These are phyloP conservation scores for Ariopsis seemanni DNA, from an alignment of 2,113 vertebrate species.

Conservation along the genomic window DNA sequence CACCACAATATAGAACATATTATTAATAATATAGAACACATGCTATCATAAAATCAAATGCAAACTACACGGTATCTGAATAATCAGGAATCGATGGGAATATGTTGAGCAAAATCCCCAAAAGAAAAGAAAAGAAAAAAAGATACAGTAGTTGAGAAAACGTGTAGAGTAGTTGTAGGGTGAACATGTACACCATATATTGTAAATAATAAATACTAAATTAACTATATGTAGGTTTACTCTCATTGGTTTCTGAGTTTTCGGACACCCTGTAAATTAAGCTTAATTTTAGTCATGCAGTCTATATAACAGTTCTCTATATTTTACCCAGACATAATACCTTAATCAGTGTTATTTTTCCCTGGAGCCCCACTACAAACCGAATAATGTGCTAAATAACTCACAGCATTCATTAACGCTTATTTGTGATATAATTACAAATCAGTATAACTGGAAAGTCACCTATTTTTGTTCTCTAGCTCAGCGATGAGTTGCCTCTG, in stretches of 20 bases:
- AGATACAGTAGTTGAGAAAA: not conserved
- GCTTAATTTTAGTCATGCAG: not conserved
- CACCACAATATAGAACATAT: not conserved
- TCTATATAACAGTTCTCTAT: not conserved
- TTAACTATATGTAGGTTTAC: not conserved
- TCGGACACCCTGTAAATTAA: not conserved
- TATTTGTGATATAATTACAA: not conserved
- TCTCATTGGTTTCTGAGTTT: not conserved
- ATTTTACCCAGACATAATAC: not conserved
- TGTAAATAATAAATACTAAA: not conserved
- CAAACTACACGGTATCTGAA: not conserved
- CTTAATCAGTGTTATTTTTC: not conserved
- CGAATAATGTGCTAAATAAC: not conserved
- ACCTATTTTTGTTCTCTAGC: slow-evolving; percentile 98
- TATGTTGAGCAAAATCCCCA: not conserved
- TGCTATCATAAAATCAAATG: not conserved
- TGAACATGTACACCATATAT: not conserved
- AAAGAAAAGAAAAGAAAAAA: not conserved
- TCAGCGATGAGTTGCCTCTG: slow-evolving; percentile 95
- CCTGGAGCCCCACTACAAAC: not conserved
- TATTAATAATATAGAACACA: not conserved
- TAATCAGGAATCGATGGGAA: not conserved
- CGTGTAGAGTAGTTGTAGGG: not conserved
- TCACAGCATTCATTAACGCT: not conserved
- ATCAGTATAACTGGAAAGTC: not conserved